These are phyloP conservation scores for Philereme vetulata DNA, from an alignment of 2,888 invertebrate genomes.

Conservation along the genomic window DNA sequence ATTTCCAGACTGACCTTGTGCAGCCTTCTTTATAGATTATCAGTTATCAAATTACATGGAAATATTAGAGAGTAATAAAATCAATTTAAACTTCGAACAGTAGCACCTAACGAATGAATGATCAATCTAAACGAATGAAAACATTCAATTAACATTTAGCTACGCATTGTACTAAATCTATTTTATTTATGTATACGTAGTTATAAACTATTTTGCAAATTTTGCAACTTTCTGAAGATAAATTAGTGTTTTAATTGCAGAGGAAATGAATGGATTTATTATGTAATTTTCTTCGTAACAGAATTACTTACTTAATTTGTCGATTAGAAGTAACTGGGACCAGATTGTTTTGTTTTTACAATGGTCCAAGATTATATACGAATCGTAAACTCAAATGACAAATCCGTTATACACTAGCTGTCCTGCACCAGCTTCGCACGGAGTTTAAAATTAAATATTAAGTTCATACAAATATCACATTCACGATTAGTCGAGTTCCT, in stretches of 20 bases:
- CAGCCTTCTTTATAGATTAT: no score
- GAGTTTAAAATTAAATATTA: no score
- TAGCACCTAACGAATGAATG: conserved; percentile 30
- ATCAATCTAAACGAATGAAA: conserved; percentile 33
- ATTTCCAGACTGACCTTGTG: no score
- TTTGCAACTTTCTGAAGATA: conserved; percentile 14
- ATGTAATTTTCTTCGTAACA: conserved; percentile 6
- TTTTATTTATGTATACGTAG: conserved; percentile 23
- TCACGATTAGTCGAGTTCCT: no score
- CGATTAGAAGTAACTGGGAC: no score
- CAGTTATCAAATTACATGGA: no score
- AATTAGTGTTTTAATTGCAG: conserved; percentile 10
- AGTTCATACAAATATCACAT: no score
- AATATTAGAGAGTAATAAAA: not conserved
- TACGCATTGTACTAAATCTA: conserved; percentile 34
- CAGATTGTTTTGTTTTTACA: no score
- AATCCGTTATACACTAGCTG: no score
- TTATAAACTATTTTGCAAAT: conserved; percentile 26
- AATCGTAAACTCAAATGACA: no score
- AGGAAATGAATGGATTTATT: conserved; percentile 16
- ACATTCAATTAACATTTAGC: conserved; percentile 36
- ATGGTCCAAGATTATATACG: no score
- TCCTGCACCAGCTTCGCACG: no score
- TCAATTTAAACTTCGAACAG: conserved; percentile 23
- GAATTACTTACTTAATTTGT: not conserved